phyloP scores from a whole-genome alignment of 2,113 vertebrate genomes.

The Corythornis cristatus region DNA sequence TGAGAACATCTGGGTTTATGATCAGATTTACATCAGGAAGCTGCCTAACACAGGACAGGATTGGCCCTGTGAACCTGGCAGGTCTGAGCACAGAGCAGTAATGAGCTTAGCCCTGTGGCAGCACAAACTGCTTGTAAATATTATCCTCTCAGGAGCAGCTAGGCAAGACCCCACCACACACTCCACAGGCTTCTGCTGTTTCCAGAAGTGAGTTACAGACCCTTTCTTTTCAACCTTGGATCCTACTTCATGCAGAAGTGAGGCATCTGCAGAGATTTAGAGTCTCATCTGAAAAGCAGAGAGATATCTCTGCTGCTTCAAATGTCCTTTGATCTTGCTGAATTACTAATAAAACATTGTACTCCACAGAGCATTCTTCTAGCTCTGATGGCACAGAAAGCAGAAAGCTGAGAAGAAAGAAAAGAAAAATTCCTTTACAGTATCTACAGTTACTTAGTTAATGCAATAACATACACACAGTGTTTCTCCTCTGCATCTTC shows the following conservation, averaged over 20 bases:
- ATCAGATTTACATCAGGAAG: background rate
- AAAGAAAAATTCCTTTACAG: background rate
- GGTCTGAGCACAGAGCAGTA: background rate
- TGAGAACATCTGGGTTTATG: background rate
- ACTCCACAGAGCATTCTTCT: background rate
- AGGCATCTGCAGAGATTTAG: background rate
- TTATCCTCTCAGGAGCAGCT: background rate
- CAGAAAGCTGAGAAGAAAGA: background rate
- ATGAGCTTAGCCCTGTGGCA: background rate
- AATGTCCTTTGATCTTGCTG: background rate
- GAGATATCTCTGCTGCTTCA: background rate
- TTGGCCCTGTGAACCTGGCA: background rate
- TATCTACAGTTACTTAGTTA: background rate
- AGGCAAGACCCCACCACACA: background rate
- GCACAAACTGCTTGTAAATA: background rate
- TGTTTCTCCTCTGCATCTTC: background rate
- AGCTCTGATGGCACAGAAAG: background rate
- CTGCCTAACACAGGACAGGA: background rate
- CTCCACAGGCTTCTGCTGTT: background rate
- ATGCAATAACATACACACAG: background rate
- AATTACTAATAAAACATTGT: background rate
- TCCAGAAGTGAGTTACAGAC: background rate
- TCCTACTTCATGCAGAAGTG: background rate
- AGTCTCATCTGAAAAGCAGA: background rate
- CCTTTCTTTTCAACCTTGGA: background rate